Evolutionary conservation across 2,888 invertebrate species (phyloP).

Genomic region (Caenorhabditis sinica): DNA sequence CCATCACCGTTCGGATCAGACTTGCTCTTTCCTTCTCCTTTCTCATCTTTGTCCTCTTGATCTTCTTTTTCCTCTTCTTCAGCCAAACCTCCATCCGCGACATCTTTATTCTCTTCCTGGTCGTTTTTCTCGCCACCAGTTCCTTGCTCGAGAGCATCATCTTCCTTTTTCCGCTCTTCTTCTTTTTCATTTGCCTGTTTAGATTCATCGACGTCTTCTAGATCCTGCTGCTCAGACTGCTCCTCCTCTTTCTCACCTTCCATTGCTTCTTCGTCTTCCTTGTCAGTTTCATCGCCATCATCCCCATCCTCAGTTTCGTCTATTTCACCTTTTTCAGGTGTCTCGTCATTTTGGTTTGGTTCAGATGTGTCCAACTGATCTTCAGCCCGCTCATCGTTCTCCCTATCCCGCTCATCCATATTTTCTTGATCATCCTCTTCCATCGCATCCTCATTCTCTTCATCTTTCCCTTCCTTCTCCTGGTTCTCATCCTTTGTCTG

Average conservation of each 20-base stretch:
- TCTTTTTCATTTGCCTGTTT: slow-evolving; percentile 46
- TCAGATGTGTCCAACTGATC: slow-evolving; percentile 81
- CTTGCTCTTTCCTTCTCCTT: slow-evolving; percentile 71
- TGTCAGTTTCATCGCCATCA: slow-evolving; percentile 74
- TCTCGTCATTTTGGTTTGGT: slow-evolving; percentile 44
- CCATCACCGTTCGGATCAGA: slow-evolving; percentile 81
- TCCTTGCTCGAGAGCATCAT: slow-evolving; percentile 66
- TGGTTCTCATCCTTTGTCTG: slow-evolving; percentile 85
- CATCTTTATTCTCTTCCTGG: slow-evolving; percentile 68
- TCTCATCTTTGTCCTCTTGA: slow-evolving; percentile 67
- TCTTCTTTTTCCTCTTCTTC: slow-evolving; percentile 68
- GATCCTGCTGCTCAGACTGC: slow-evolving; percentile 39
- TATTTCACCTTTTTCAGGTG: slow-evolving; percentile 84
- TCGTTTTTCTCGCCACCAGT: slow-evolving; percentile 69
- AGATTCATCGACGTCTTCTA: slow-evolving; percentile 52
- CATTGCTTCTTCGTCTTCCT: slow-evolving; percentile 73
- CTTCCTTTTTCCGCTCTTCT: slow-evolving; percentile 67
- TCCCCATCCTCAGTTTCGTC: slow-evolving; percentile 85
- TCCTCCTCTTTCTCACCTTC: slow-evolving; percentile 62
- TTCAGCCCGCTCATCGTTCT: slow-evolving; percentile 84
- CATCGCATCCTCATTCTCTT: slow-evolving; percentile 86
- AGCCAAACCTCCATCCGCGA: slow-evolving; percentile 66
- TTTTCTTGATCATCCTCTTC: slow-evolving; percentile 84
- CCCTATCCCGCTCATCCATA: slow-evolving; percentile 72
- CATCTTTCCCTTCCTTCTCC: slow-evolving; percentile 86